These are phyloP conservation scores for Macaria notata DNA, from an alignment of 2,888 invertebrate species.

Conservation along the genomic window DNA sequence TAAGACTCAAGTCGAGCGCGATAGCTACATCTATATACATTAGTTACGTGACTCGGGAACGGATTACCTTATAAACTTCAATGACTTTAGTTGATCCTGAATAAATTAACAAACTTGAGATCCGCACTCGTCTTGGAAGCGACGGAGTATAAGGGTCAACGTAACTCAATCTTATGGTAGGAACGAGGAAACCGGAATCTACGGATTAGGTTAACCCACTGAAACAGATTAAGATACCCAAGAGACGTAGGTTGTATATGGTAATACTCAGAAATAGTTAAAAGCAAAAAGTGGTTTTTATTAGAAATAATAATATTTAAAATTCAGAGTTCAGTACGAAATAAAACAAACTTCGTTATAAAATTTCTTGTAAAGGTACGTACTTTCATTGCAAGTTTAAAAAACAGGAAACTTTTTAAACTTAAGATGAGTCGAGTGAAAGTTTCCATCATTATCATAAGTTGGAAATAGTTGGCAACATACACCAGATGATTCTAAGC, in stretches of 20 bases:
- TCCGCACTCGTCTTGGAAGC: constrained; percentile 7
- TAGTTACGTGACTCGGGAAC: constrained; percentile 25
- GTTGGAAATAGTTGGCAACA: not conserved
- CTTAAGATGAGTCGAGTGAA: no score
- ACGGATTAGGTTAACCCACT: not conserved
- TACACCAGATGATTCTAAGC: not conserved
- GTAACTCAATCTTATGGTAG: constrained; percentile 2
- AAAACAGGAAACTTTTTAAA: no score
- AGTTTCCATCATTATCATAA: no score
- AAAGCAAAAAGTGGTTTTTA: no score
- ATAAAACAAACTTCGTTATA: no score
- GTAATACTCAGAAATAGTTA: no score
- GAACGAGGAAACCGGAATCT: not conserved
- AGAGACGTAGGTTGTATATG: no score
- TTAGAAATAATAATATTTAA: no score
- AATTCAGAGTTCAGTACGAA: no score
- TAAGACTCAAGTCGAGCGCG: constrained; percentile 33
- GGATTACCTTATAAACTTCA: constrained; percentile 25
- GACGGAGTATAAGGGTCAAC: not conserved
- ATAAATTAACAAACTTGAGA: constrained; percentile 21
- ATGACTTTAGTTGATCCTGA: constrained; percentile 21
- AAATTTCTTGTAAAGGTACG: no score
- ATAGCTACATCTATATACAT: constrained; percentile 24
- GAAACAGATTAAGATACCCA: not conserved
- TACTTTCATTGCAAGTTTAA: no score